Evolutionary conservation across 2,113 vertebrate species (phyloP).

Genomic region (Actinemys pallida): DNA sequence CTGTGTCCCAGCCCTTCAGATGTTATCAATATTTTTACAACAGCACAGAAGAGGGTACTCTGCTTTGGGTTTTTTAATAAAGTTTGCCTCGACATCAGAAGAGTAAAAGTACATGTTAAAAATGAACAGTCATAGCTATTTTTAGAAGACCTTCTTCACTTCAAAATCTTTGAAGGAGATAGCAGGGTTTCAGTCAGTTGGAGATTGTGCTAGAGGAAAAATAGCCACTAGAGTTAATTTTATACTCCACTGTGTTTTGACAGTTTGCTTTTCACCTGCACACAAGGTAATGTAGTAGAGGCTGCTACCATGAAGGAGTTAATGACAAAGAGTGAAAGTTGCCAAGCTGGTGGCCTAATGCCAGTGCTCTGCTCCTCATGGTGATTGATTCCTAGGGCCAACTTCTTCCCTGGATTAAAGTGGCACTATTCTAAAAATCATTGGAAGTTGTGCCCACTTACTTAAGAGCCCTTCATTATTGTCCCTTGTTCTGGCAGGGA

Average conservation of each 20-base stretch:
- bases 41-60: not conserved
- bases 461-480: not conserved
- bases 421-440: not conserved
- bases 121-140: not conserved
- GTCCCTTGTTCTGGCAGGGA: not conserved
- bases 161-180: not conserved
- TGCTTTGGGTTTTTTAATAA: not conserved
- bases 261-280: not conserved
- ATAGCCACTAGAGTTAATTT: not conserved
- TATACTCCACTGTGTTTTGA: not conserved
- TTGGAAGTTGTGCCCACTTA: not conserved
- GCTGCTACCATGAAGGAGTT: not conserved
- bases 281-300: not conserved
- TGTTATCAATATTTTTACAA: not conserved
- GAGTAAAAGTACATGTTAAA: not conserved
- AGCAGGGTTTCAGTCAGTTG: not conserved
- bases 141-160: not conserved
- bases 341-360: not conserved
- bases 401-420: not conserved
- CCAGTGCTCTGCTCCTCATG: not conserved
- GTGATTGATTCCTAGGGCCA: not conserved
- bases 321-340: not conserved
- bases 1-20: not conserved
- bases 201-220: not conserved
- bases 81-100: not conserved